Percentiles rank a stretch among this genome's conserved stretches.
phyloP scores from a whole-genome alignment of 2,113 vertebrate species.

The Candoia aspera region DNA sequence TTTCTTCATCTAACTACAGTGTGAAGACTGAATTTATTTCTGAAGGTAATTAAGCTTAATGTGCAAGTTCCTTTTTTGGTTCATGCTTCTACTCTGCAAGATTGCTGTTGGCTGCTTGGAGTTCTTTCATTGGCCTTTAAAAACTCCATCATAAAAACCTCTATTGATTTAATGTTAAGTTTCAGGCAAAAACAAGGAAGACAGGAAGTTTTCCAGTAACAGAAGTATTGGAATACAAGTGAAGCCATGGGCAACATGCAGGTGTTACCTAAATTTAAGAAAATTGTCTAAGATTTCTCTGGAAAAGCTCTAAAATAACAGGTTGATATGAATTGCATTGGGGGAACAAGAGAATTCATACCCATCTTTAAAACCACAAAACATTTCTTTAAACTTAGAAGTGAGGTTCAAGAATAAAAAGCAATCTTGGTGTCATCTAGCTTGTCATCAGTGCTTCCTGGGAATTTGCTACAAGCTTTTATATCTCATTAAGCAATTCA shows the following conservation, averaged over 20 bases:
- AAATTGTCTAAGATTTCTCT: background rate
- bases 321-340: background rate
- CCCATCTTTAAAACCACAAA: background rate
- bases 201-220: background rate
- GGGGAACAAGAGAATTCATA: background rate
- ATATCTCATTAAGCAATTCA: slow-evolving; percentile 50
- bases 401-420: background rate
- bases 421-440: background rate
- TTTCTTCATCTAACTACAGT: no score
- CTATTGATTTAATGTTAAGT: background rate
- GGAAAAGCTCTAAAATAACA: background rate
- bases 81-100: no score
- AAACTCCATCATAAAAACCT: no score
- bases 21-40: no score
- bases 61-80: no score
- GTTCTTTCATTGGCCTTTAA: no score
- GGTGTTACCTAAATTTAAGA: background rate
- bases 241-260: background rate
- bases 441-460: slow-evolving; percentile 31
- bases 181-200: background rate
- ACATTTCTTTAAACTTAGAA: background rate
- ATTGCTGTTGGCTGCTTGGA: no score
- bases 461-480: slow-evolving; percentile 39
- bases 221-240: background rate
- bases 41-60: no score